Evolutionary conservation across 53 echinoderm and acorn worm species (phyloP).

Genomic region (Crossaster papposus): DNA sequence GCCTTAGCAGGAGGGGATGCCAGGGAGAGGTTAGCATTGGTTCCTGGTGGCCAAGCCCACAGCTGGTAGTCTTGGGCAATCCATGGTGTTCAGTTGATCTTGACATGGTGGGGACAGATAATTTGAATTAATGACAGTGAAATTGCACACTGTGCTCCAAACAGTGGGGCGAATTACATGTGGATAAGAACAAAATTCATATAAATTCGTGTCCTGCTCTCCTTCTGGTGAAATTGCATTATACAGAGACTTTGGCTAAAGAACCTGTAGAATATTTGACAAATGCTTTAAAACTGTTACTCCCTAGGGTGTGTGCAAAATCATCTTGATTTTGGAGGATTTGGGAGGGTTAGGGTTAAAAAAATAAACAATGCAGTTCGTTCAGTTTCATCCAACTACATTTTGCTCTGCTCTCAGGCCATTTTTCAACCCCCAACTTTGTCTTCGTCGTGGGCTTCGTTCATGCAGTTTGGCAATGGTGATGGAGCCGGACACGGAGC

Average conservation of each 20-base stretch:
- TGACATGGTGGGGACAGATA: conserved; percentile 35
- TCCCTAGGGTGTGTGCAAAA: no score
- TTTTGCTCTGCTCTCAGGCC: background rate
- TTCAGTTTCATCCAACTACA: background rate
- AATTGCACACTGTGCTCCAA: conserved; percentile 10
- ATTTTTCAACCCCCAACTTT: background rate
- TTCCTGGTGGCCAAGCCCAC: background rate
- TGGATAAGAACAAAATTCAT: background rate
- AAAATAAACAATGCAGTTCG: background rate
- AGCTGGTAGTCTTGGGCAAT: background rate
- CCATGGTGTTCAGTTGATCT: conserved; percentile 34
- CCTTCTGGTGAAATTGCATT: background rate
- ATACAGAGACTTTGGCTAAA: background rate
- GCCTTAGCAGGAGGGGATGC: background rate
- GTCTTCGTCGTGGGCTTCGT: no score
- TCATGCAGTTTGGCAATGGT: no score
- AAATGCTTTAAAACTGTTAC: background rate
- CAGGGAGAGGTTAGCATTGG: background rate
- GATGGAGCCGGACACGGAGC: no score
- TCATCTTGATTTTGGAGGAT: no score
- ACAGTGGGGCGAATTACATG: background rate
- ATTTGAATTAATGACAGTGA: conserved; percentile 26
- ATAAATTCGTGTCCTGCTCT: background rate
- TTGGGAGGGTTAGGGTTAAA: no score
- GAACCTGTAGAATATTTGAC: background rate